These are phyloP conservation scores for Centropus unirufus DNA, from an alignment of 2,113 vertebrate genomes.

Conservation along the genomic window DNA sequence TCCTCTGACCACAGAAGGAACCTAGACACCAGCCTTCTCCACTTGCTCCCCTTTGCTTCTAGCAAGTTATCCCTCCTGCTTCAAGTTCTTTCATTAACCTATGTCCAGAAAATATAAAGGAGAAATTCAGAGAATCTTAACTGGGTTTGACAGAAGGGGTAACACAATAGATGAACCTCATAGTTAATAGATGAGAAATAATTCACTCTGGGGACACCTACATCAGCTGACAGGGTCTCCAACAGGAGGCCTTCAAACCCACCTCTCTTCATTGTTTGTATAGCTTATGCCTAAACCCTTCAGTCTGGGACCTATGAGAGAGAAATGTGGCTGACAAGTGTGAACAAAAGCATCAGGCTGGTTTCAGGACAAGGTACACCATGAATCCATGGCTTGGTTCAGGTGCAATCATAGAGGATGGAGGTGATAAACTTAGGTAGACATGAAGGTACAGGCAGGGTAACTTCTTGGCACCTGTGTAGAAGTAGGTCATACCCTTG, in stretches of 20 bases:
- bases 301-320: background rate
- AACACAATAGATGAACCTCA: background rate
- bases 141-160: background rate
- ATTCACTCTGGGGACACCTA: background rate
- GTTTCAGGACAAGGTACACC: background rate
- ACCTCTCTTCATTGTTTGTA: background rate
- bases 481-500: background rate
- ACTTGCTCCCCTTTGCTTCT: background rate
- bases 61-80: background rate
- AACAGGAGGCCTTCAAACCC: background rate
- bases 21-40: background rate
- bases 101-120: background rate
- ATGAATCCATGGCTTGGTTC: background rate
- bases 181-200: background rate
- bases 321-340: background rate
- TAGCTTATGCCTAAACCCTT: background rate
- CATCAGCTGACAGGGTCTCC: background rate
- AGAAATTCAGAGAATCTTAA: background rate
- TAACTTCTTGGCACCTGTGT: background rate
- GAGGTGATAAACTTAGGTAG: background rate
- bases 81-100: background rate
- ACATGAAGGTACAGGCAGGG: background rate
- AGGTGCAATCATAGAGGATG: background rate
- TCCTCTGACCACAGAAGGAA: background rate
- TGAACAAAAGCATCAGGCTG: background rate